phyloP scores from a whole-genome alignment of 2,113 vertebrate species.

The Alaudala cheleensis region DNA sequence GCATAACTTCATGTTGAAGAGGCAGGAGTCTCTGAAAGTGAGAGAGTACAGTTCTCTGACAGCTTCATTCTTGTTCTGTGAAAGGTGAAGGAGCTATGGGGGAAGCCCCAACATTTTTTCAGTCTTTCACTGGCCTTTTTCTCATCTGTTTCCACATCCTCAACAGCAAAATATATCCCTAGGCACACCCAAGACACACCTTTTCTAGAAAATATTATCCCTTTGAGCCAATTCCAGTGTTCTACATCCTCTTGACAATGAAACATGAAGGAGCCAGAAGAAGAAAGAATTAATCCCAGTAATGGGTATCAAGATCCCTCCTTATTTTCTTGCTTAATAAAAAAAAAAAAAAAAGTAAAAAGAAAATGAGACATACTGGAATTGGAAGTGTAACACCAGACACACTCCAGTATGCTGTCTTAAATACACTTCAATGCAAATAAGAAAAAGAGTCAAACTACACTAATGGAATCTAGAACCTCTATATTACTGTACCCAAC shows the following conservation, averaged over 20 bases:
- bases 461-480: neutral
- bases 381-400: neutral
- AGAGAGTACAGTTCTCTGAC: neutral
- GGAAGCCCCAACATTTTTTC: neutral
- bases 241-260: neutral
- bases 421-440: neutral
- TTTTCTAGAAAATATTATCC: neutral
- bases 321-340: neutral
- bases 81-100: neutral
- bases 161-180: neutral
- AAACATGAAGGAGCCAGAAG: neutral
- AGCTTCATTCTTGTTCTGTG: neutral
- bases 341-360: neutral
- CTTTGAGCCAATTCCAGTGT: neutral
- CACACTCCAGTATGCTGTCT: neutral
- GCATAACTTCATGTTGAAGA: neutral
- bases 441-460: neutral
- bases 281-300: neutral
- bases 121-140: neutral
- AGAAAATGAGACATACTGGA: neutral
- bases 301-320: neutral
- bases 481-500: neutral
- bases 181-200: neutral
- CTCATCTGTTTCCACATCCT: neutral
- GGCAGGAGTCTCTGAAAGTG: neutral